A percentile compares a stretch with the other conserved stretches of the same genome.
These are phyloP conservation scores for Ptychobarbus kaznakovi DNA, from an alignment of 2,797 vertebrate genomes.

Conservation along the genomic window DNA sequence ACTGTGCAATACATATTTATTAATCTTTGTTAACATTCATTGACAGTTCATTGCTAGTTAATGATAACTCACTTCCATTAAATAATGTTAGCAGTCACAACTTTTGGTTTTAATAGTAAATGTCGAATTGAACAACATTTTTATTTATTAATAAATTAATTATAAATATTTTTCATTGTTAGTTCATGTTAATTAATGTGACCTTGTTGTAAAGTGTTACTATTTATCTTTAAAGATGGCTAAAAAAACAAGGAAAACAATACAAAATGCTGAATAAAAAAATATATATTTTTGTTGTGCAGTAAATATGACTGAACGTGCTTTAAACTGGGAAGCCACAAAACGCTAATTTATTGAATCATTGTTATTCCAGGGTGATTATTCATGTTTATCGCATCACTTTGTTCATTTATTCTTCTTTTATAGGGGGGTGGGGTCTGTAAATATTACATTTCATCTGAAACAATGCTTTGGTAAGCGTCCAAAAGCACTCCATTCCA, in stretches of 20 bases:
- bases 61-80: no score
- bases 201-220: background rate
- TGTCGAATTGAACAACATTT: background rate
- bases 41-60: no score
- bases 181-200: background rate
- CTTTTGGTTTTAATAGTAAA: no score
- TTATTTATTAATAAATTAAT: background rate
- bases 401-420: slow-evolving; percentile 36
- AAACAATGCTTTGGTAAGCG: slow-evolving; percentile 55
- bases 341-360: slow-evolving; percentile 17
- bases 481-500: slow-evolving; percentile 50
- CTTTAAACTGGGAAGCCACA: slow-evolving; percentile 2
- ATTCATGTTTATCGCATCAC: slow-evolving; percentile 36
- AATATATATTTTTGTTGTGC: background rate
- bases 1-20: no score
- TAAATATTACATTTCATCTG: slow-evolving; percentile 45
- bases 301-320: background rate
- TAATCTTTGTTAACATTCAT: no score
- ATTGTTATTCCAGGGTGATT: slow-evolving; percentile 30
- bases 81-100: no score
- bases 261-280: background rate
- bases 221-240: background rate
- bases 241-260: background rate
- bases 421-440: slow-evolving; percentile 17
- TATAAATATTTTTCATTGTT: background rate